A percentile compares a stretch with the other conserved stretches of the same genome.
These are phyloP conservation scores for Drosophila prolongata DNA, from an alignment of 2,888 invertebrate species.

Conservation along the genomic window DNA sequence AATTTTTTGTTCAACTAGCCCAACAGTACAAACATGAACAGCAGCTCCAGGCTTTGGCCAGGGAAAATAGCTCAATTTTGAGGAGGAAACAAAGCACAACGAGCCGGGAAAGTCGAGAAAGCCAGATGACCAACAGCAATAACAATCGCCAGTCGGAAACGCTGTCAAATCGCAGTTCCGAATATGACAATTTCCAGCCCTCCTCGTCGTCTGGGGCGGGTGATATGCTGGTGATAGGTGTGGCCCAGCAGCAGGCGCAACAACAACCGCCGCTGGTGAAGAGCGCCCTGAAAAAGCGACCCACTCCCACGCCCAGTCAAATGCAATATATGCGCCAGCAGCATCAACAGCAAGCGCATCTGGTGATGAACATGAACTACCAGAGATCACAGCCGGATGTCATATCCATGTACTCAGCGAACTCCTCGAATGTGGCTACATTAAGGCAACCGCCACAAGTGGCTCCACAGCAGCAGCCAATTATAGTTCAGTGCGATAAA, in stretches of 20 bases:
- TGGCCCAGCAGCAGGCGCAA: slow-evolving; percentile 65
- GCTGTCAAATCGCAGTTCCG: slow-evolving; percentile 80
- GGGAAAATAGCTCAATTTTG: slow-evolving; percentile 66
- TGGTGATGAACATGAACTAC: slow-evolving; percentile 55
- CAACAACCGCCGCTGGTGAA: slow-evolving; percentile 77
- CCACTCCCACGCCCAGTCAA: slow-evolving; percentile 66
- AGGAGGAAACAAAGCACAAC: slow-evolving; percentile 77
- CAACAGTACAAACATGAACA: slow-evolving; percentile 79
- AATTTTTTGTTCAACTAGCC: slow-evolving; percentile 76
- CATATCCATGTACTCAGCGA: slow-evolving; percentile 79
- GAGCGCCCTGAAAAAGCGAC: slow-evolving; percentile 77
- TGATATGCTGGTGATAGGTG: slow-evolving; percentile 72
- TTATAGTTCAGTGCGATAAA: slow-evolving; percentile 83
- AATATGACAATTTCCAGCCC: slow-evolving; percentile 81
- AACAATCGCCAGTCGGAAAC: slow-evolving; percentile 78
- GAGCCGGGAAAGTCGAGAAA: slow-evolving; percentile 67
- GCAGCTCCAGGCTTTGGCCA: slow-evolving; percentile 50
- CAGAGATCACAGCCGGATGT: slow-evolving; percentile 56
- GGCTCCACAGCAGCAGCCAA: slow-evolving; percentile 78
- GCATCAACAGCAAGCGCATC: slow-evolving; percentile 55
- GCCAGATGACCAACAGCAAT: slow-evolving; percentile 48
- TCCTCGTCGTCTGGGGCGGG: slow-evolving; percentile 44
- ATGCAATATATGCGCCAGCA: slow-evolving; percentile 50
- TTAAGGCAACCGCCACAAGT: slow-evolving; percentile 78
- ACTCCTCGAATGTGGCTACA: slow-evolving; percentile 81